phyloP scores from a whole-genome alignment of 1,140 invertebrate genomes.

The Heliconius hewitsoni region DNA sequence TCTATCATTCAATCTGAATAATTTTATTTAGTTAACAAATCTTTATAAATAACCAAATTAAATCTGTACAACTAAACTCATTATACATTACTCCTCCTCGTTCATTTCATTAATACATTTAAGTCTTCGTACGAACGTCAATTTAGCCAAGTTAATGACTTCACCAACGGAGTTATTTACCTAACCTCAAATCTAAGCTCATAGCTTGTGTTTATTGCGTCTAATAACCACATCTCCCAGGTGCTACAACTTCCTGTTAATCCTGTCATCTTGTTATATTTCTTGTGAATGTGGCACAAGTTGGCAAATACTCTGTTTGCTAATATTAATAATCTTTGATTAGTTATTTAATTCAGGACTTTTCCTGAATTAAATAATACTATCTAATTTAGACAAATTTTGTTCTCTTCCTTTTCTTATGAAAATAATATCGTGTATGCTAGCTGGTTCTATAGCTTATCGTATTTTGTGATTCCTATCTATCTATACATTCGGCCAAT shows the following conservation, averaged over 20 bases:
- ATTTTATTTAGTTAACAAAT: not conserved
- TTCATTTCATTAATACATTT: not conserved
- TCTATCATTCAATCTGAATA: not conserved
- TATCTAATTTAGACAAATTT: not conserved
- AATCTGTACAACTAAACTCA: not conserved
- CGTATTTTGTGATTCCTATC: too few species aligned
- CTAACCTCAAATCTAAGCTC: conserved; percentile 5
- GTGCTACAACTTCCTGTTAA: not conserved
- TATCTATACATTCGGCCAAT: too few species aligned
- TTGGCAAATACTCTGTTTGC: not conserved
- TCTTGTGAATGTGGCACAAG: not conserved
- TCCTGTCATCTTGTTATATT: not conserved
- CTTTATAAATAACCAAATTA: not conserved
- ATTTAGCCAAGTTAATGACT: conserved; percentile 15
- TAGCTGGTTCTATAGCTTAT: too few species aligned
- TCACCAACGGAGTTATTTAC: conserved; percentile 7
- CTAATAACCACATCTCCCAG: conserved; percentile 11
- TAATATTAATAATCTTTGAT: not conserved
- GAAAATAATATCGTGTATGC: too few species aligned
- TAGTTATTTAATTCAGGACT: not conserved
- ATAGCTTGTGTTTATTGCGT: conserved; percentile 8
- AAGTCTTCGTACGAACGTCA: not conserved
- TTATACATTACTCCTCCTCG: not conserved
- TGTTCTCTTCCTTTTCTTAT: too few species aligned
- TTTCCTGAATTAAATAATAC: too few species aligned